Evolutionary conservation across 2,797 vertebrate species (phyloP), one percentile per base, ranked within the genome.

Genomic region (Avahi laniger): DNA sequence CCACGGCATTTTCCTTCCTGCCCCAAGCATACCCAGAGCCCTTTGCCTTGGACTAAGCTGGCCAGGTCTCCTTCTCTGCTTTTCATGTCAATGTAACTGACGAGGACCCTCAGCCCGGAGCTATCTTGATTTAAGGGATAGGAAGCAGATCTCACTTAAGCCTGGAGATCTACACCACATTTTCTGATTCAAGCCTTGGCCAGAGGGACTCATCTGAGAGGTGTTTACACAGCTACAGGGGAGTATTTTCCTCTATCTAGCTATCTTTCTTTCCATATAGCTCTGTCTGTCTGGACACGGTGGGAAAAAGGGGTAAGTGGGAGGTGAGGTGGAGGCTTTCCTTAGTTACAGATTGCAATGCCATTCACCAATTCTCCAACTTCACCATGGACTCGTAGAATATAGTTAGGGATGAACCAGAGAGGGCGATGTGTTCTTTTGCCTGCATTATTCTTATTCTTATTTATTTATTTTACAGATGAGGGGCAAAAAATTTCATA

Each of bases 391-490:
- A 12, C 22, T 82, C 41, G 48, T 61, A 33, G 6, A 18, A 46
- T 33, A 41, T 7, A 41, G n/a, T 54, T 69, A 75, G 48, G 18
- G 35, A 9, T 52, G 18, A 30, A 41, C 14, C 22, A 85, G 61
- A 88, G 10, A 85, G 11, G 3, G 18, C 69, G 4, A 50, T 12
- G 4, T 52, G 4, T 41, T 84, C 59, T 10, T 41, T 82, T 83
- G 33, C 33, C 54, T 43, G 69, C 3, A 17, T 85, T 57, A 30
- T 81, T 76, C 20, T 67, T 84, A 67, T 50, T 80, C 13, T 61
- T 14, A 79, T 79, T 81, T 57, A 87, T 75, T 78, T 72, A 59
- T 91, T 91, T 78, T 82, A 89, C 2, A 57, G 8, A 65, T 85
- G 70, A 91, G 20, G 63, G 17, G 73, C 65, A 22, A 88, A 43